Evolutionary conservation across 2,797 vertebrate species (phyloP).

Genomic region (Phylloscopus collybita): DNA sequence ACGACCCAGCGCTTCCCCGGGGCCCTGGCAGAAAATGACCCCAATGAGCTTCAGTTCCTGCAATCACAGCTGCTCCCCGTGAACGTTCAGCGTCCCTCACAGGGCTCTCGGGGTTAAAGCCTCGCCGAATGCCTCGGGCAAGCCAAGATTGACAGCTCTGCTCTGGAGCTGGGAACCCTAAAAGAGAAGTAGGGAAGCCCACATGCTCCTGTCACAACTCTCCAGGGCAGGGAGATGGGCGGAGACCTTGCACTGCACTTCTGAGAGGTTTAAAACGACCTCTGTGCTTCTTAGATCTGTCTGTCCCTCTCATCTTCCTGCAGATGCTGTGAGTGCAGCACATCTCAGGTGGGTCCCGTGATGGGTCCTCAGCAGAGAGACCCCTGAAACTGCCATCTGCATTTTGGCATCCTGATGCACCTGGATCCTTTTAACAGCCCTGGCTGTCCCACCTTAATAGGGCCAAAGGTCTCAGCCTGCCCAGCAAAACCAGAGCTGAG

Average conservation of each 20-base stretch:
- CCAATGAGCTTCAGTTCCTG: neutral
- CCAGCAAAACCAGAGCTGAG: neutral
- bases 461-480: constrained; percentile 1
- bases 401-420: neutral
- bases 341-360: neutral
- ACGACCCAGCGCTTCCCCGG: neutral
- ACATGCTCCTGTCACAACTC: neutral
- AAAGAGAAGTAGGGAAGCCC: neutral
- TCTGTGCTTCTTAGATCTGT: neutral
- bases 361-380: neutral
- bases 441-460: neutral
- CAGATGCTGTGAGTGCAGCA: neutral
- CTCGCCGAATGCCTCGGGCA: neutral
- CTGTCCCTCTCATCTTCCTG: neutral
- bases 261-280: neutral
- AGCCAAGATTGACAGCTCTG: neutral
- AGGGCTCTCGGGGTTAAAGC: neutral
- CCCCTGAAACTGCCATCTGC: neutral
- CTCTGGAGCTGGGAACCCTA: neutral
- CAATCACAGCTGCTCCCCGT: neutral
- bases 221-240: neutral
- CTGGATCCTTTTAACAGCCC: neutral
- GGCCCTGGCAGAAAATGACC: constrained; percentile 28
- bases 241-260: accelerated
- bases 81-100: neutral